These are phyloP conservation scores for Capitulum mitella DNA, from an alignment of 2,888 invertebrate genomes.

Conservation along the genomic window DNA sequence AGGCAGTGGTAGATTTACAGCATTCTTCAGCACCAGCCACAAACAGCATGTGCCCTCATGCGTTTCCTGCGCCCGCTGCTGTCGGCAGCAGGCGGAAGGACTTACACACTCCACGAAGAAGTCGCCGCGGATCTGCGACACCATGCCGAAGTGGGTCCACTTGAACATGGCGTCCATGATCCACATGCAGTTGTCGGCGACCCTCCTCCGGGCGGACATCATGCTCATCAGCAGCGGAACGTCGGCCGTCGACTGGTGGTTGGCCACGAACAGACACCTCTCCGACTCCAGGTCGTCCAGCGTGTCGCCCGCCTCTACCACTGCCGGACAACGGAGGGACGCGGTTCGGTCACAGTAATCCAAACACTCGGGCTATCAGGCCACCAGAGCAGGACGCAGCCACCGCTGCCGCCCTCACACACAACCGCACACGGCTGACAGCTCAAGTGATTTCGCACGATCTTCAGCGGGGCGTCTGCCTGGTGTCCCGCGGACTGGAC, in stretches of 20 bases:
- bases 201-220: conserved; percentile 51
- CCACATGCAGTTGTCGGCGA: conserved; percentile 84
- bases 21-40: too few relatives aligned
- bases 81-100: too few relatives aligned
- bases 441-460: not conserved
- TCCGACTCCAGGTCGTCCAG: conserved; percentile 52
- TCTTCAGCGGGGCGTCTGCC: not conserved
- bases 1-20: too few relatives aligned
- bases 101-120: conserved; percentile 92
- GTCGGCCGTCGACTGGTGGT: conserved; percentile 93
- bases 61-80: too few relatives aligned
- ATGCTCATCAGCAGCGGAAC: conserved; percentile 76
- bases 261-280: conserved; percentile 63
- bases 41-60: too few relatives aligned
- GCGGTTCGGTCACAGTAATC: not conserved
- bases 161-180: conserved; percentile 93
- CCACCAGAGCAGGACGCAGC: not conserved
- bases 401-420: not conserved
- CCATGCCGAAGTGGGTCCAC: conserved; percentile 89
- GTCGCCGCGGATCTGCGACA: conserved; percentile 82
- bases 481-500: too few relatives aligned
- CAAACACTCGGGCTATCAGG: not conserved
- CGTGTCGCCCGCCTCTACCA: conserved; percentile 80
- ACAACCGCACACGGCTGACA: too few relatives aligned
- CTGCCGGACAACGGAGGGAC: conserved; percentile 45